Conservation (phyloP, 2,113 vertebrate genomes). For the Syngnathus typhle region DNA sequence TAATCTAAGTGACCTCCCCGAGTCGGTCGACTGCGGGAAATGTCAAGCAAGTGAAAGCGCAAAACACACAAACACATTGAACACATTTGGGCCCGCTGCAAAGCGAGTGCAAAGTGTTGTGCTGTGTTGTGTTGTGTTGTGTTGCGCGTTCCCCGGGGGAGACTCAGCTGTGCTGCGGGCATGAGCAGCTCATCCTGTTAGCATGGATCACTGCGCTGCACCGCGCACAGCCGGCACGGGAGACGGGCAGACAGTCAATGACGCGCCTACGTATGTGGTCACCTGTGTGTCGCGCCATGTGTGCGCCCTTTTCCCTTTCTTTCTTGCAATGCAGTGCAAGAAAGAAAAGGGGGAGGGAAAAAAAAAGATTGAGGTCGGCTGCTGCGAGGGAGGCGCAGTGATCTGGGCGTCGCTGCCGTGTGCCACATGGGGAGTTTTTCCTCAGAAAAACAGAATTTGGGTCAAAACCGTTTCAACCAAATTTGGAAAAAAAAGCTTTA, state of each 20-base stretch:
- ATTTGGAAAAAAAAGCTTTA: no score
- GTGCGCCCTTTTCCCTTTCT: constrained; percentile 16
- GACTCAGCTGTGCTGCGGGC: constrained; percentile 70
- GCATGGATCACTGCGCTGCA: constrained; percentile 67
- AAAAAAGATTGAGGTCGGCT: constrained; percentile 15
- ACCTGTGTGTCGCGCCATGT: constrained; percentile 13
- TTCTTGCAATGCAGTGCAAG: background rate
- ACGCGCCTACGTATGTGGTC: constrained; percentile 15
- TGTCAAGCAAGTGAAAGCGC: constrained; percentile 4
- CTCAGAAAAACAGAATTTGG: background rate
- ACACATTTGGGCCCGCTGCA: constrained; percentile 23
- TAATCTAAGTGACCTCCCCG: background rate
- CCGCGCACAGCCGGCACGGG: constrained; percentile 15
- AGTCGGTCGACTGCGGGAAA: background rate
- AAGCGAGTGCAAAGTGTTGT: constrained; percentile 31
- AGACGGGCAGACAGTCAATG: constrained; percentile 20
- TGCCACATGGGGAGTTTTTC: constrained; percentile 27
- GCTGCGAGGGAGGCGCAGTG: constrained; percentile 41
- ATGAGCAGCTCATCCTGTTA: constrained; percentile 68
- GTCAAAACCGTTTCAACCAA: no score
- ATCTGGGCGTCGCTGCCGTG: constrained; percentile 36
- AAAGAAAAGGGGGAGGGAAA: constrained; percentile 12
- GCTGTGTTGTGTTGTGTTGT: constrained; percentile 11
- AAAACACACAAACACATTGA: constrained; percentile 22
- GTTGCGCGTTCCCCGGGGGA: constrained; percentile 65